These are phyloP conservation scores for Sander vitreus DNA, from an alignment of 2,113 vertebrate species.

Conservation along the genomic window DNA sequence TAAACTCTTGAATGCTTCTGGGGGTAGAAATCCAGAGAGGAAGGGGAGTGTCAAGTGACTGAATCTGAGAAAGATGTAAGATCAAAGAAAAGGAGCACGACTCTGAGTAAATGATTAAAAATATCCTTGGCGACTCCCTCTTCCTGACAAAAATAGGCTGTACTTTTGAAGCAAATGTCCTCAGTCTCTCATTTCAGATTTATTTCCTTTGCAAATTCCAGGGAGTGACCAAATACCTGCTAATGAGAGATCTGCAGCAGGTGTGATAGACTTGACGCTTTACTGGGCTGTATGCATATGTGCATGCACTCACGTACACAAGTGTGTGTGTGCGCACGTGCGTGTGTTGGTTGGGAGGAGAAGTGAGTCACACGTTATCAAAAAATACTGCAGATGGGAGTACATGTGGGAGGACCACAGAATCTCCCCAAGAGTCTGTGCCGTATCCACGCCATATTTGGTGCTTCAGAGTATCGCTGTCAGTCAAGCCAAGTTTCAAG, in stretches of 20 bases:
- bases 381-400: slow-evolving; percentile 66
- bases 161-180: slow-evolving; percentile 15
- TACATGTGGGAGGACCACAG: slow-evolving; percentile 69
- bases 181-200: slow-evolving; percentile 35
- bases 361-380: slow-evolving; percentile 53
- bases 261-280: slow-evolving; percentile 19
- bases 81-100: slow-evolving; percentile 11
- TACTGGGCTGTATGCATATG: not conserved
- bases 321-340: not conserved
- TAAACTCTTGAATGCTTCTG: slow-evolving; percentile 18
- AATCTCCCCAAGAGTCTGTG: slow-evolving; percentile 72
- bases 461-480: slow-evolving; percentile 66
- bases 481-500: slow-evolving; percentile 73
- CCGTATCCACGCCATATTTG: slow-evolving; percentile 75
- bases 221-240: slow-evolving; percentile 33
- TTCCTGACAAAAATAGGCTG: slow-evolving; percentile 26
- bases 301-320: slow-evolving; percentile 5
- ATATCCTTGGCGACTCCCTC: slow-evolving; percentile 38
- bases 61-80: slow-evolving; percentile 6
- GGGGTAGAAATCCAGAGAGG: not conserved
- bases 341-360: not conserved
- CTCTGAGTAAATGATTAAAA: slow-evolving; percentile 62
- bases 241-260: slow-evolving; percentile 23
- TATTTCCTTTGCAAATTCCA: slow-evolving; percentile 28
- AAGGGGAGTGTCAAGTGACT: not conserved